phyloP scores from a whole-genome alignment of 2,888 invertebrate genomes.

The Dasysyrphus albostriatus region DNA sequence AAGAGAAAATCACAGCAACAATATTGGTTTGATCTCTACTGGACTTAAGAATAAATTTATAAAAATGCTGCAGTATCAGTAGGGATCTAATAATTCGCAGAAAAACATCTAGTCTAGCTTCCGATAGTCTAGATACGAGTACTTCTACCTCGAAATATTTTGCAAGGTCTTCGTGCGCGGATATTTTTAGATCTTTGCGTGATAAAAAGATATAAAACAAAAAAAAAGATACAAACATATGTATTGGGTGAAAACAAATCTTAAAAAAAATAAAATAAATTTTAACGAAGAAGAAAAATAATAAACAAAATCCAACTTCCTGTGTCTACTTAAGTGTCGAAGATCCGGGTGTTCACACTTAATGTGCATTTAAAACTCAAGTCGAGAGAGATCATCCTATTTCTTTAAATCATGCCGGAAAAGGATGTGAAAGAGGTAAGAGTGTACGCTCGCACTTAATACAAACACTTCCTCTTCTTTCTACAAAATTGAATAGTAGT shows the following conservation, averaged over 20 bases:
- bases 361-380: constrained; percentile 34
- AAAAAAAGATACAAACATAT: constrained; percentile 9
- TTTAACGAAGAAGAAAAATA: constrained; percentile 30
- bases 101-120: constrained; percentile 31
- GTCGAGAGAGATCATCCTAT: constrained; percentile 31
- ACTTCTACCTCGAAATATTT: constrained; percentile 6
- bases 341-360: constrained; percentile 12
- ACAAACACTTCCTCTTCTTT: constrained; percentile 36
- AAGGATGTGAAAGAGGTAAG: constrained; percentile 60
- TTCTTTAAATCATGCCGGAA: constrained; percentile 59
- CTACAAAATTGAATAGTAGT: neutral
- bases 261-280: neutral
- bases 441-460: constrained; percentile 21
- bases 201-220: constrained; percentile 13
- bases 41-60: constrained; percentile 41
- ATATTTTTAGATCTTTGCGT: constrained; percentile 38
- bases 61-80: constrained; percentile 56
- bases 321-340: constrained; percentile 18
- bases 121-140: constrained; percentile 13
- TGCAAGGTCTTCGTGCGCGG: constrained; percentile 46
- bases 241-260: constrained; percentile 11
- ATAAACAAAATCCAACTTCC: constrained; percentile 6
- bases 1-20: constrained; percentile 24
- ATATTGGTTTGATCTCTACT: constrained; percentile 33
- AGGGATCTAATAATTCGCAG: constrained; percentile 55